Evolutionary conservation across 2,113 vertebrate species (phyloP).

Genomic region (Amphiprion ocellaris): DNA sequence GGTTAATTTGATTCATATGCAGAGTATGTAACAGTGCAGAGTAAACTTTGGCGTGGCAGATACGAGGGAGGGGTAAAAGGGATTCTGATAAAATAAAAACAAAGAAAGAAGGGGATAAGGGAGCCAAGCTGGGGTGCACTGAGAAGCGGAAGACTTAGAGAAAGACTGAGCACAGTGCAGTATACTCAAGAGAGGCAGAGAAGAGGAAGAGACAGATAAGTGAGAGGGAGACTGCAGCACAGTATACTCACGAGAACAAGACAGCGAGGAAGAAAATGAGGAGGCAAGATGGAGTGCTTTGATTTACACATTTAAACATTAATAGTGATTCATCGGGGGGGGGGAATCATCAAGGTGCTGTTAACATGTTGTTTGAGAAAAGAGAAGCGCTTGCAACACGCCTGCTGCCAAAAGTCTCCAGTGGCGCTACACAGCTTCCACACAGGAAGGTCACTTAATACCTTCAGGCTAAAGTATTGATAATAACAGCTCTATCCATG

Average conservation of each 20-base stretch:
- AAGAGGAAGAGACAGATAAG: slow-evolving; percentile 19
- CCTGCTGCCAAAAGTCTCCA: slow-evolving; percentile 45
- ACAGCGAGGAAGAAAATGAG: slow-evolving; percentile 27
- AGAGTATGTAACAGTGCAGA: slow-evolving; percentile 7
- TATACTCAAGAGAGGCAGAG: slow-evolving; percentile 21
- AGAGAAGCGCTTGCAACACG: slow-evolving; percentile 21
- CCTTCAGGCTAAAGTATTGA: slow-evolving; percentile 38
- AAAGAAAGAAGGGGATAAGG: background rate
- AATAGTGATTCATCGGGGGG: slow-evolving; percentile 27
- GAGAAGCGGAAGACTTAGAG: slow-evolving; percentile 4
- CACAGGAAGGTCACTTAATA: slow-evolving; percentile 45
- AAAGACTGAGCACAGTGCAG: background rate
- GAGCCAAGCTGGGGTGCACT: background rate
- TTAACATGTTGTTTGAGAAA: slow-evolving; percentile 45
- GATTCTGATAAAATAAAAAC: slow-evolving; percentile 1
- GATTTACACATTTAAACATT: slow-evolving; percentile 63
- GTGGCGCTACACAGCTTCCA: slow-evolving; percentile 34
- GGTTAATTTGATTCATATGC: slow-evolving; percentile 36
- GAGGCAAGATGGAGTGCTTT: slow-evolving; percentile 28
- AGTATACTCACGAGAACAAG: slow-evolving; percentile 36
- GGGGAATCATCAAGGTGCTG: slow-evolving; percentile 8
- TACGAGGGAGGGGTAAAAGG: background rate
- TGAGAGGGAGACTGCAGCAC: background rate
- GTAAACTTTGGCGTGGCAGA: slow-evolving; percentile 12
- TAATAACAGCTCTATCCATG: slow-evolving; percentile 28